Base-by-base conservation (phyloP, 1,140 invertebrate genomes). In the Batillaria attramentaria region DNA sequence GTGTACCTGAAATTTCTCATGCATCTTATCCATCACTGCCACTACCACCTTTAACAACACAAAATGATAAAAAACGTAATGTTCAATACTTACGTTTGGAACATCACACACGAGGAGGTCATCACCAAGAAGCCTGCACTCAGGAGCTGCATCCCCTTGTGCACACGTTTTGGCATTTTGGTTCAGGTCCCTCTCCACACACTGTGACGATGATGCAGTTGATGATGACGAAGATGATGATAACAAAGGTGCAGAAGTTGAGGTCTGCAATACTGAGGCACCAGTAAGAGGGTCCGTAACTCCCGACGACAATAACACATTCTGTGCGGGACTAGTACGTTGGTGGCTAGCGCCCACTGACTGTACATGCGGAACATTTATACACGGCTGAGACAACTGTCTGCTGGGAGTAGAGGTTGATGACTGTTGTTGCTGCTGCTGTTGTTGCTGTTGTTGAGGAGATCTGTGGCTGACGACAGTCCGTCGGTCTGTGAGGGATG, bases 401-500 rank as follows among this genome's bases (percentile, higher is more conserved):
- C 73, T 42, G 54, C 20, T 70, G 33, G 42, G 73, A 39, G 24
- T 35, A 42, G 73, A 62, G 50, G 57, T 62, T 62, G 3, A 28
- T 50, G 43, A 43, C n/a, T 33, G 57, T 13, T 31, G 39, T 31
- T 39, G 18, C 68, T 60, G 37, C 46, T 62, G 39, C 20, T 37
- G 43, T 37, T 39, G 69, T 42, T 73, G 79, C 78, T 73, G 74
- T 77, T 43, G 60, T 43, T 77, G 74, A 31, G 68, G 57, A 74
- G 69, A 60, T 79, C 75, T 24, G 54, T 42, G 78, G 18, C 73
- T 46, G 13, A 79, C 72, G 28, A 76, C 41, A 39, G 39, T 28
- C 39, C 60, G 75, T 62, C 79, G 79, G 60, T 85, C 81, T 76
- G 82, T 79, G 50, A 84, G 72, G 57, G 86, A 83, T 5, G 86